Conservation (phyloP, 2,797 vertebrate species). For the Tragelaphus oryx region DNA sequence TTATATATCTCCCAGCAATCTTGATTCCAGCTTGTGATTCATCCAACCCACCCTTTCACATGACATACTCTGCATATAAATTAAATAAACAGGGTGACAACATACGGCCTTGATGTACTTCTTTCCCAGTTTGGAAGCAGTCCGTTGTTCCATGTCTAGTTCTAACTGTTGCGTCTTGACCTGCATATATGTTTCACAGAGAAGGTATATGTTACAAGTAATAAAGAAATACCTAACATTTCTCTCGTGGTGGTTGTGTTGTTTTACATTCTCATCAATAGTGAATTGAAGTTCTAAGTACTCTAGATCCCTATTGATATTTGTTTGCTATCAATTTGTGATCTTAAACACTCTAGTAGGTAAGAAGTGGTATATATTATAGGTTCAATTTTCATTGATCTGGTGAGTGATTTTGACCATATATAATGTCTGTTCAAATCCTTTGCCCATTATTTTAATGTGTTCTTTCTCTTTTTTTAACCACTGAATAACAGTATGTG, state of each 20-base stretch:
- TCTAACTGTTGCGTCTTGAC: neutral
- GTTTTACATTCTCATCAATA: neutral
- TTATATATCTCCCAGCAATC: neutral
- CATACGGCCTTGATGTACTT: neutral
- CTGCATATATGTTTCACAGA: neutral
- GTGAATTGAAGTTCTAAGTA: neutral
- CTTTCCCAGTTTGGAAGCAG: neutral
- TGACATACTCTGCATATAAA: neutral
- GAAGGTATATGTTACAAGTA: neutral
- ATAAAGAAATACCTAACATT: neutral
- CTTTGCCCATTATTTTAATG: neutral
- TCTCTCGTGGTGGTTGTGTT: neutral
- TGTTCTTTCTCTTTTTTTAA: neutral
- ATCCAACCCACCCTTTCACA: neutral
- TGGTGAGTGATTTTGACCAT: neutral
- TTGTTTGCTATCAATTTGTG: neutral
- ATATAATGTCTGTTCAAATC: neutral
- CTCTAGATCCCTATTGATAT: neutral
- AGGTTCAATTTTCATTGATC: neutral
- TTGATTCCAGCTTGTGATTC: neutral
- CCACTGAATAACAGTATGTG: neutral
- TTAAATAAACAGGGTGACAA: neutral
- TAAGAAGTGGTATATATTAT: neutral
- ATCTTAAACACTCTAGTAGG: neutral
- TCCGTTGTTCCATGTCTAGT: fast-evolving